phyloP scores from a whole-genome alignment of 1,140 invertebrate genomes.

The Drosophila novamexicana region DNA sequence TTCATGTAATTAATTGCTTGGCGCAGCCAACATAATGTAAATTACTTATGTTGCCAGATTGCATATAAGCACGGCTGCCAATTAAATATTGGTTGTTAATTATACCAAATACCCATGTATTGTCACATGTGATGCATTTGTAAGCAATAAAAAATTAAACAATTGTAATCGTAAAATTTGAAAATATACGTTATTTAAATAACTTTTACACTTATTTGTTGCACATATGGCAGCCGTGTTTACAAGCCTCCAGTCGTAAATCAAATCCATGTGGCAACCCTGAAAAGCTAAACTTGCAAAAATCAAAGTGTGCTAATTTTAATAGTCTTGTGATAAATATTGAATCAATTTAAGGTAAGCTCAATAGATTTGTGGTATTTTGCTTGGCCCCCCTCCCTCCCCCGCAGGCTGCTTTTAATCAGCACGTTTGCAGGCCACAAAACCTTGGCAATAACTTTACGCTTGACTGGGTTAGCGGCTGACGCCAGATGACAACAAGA shows the following conservation, averaged over 20 bases:
- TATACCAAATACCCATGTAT: background rate
- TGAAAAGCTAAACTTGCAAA: background rate
- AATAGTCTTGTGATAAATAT: background rate
- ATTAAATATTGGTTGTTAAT: background rate
- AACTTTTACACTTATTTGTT: background rate
- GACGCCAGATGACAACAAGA: conserved; percentile 29
- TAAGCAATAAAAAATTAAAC: background rate
- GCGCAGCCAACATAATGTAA: background rate
- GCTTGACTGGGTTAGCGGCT: conserved; percentile 52
- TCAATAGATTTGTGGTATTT: conserved; percentile 9
- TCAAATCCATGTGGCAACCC: background rate
- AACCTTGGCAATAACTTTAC: conserved; percentile 66
- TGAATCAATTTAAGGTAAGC: background rate
- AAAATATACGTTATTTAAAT: background rate
- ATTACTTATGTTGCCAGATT: background rate
- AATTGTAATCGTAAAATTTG: background rate
- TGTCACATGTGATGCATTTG: background rate
- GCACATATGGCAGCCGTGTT: background rate
- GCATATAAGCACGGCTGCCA: background rate
- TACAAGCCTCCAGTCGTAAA: too few relatives aligned
- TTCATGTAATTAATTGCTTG: background rate
- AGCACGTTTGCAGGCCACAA: conserved; percentile 73
- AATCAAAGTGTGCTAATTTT: background rate
- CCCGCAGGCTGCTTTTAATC: conserved; percentile 53
- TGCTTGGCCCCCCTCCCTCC: background rate